Evolutionary conservation across 1,140 invertebrate genomes (phyloP), one percentile per base, ranked within the genome.

Genomic region (Drosophila leontia): DNA sequence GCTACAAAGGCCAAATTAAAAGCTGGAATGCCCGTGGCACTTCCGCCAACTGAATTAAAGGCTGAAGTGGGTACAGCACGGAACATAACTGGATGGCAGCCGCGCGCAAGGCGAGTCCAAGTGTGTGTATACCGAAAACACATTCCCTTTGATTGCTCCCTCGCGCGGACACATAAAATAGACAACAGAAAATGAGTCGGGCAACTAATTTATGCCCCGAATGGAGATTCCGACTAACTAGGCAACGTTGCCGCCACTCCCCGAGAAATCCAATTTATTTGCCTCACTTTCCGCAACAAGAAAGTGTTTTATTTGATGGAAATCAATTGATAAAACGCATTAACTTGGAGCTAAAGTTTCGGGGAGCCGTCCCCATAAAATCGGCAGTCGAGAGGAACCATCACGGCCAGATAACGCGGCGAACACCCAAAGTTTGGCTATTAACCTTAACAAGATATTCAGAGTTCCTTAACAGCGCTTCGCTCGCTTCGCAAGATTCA

Each of bases 281-380:
- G 72, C 71, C 65, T 76, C 70, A 58, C 82, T 90, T 80, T 80
- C 64, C 71, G 83, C 70, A 74, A 65, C 65, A 60, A 68, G 72
- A 88, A 88, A 88, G 84, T 88, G 78, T 88, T 88, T 84, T 80
- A 85, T 90, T 85, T 90, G 85, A 88, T 88, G 85, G 75, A 88
- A 84, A 78, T 78, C 85, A 90, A 88, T 88, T 90, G 85, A 90
- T 90, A 90, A 90, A 90, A 85, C 78, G 82, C 85, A 90, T 90
- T 90, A 90, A 79, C 81, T 79, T 70, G 75, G 56, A 63, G 78
- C 85, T 79, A 78, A 88, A 80, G 74, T 88, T 90, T 65, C 77
- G 44, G 44, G 61, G 34, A 35, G 45, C 13, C 51, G 45, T 62
- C 47, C 67, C 72, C 80, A 84, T 84, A 75, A 81, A 84, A 84